Evolutionary conservation across 2,888 invertebrate species (phyloP).

Genomic region (Coenonympha glycerion): DNA sequence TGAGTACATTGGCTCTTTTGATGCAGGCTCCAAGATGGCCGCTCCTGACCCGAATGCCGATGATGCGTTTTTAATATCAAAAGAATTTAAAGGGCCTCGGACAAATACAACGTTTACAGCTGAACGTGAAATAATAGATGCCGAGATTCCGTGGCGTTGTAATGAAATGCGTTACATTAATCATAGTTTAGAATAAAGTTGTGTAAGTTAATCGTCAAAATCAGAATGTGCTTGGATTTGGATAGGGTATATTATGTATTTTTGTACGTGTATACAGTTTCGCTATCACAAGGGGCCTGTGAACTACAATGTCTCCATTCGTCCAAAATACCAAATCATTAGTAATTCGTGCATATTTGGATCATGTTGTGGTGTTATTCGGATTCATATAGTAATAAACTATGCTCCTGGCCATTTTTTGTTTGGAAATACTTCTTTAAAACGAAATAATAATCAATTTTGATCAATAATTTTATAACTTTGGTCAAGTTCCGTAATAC

Average conservation of each 20-base stretch:
- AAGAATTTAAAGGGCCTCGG: slow-evolving; percentile 17
- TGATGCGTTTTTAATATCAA: slow-evolving; percentile 30
- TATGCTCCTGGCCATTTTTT: too few species aligned
- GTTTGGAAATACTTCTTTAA: too few species aligned
- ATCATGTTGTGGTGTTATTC: too few species aligned
- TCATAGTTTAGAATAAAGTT: slow-evolving; percentile 33
- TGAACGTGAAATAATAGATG: slow-evolving; percentile 60
- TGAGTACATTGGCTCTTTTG: slow-evolving; percentile 8
- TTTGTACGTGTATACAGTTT: too few species aligned
- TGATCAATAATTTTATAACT: too few species aligned
- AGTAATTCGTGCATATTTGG: too few species aligned
- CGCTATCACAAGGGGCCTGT: too few species aligned
- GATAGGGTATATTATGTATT: background rate
- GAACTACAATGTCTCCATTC: too few species aligned
- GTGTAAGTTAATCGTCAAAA: background rate
- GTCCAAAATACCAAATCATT: too few species aligned
- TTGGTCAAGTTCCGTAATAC: too few species aligned
- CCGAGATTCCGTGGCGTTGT: slow-evolving; percentile 35
- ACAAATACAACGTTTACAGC: slow-evolving; percentile 23
- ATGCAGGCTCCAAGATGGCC: slow-evolving; percentile 5
- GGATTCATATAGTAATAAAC: too few species aligned
- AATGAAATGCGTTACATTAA: slow-evolving; percentile 48
- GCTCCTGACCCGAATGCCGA: background rate
- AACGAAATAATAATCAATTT: too few species aligned
- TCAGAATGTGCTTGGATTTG: slow-evolving; percentile 3